A percentile compares a stretch with the other conserved stretches of the same genome.
phyloP scores from a whole-genome alignment of 2,113 vertebrate species.

The Barbus barbus region DNA sequence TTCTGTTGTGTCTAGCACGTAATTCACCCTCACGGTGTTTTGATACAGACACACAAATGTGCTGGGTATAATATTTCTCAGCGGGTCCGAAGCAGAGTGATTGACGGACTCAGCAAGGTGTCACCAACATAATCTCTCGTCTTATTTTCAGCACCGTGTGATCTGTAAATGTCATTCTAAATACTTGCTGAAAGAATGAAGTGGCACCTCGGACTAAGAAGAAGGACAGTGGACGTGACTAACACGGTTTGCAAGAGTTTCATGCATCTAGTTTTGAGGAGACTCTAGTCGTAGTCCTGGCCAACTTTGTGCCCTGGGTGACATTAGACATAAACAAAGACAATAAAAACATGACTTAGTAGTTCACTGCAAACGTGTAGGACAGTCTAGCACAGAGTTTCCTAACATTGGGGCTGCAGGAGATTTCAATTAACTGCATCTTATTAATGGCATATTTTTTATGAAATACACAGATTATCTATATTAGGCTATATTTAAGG shows the following conservation, averaged over 20 bases:
- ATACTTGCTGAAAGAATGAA: slow-evolving; percentile 28
- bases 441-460: neutral
- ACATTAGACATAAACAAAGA: neutral
- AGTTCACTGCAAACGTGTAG: neutral
- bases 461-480: neutral
- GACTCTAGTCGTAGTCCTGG: neutral
- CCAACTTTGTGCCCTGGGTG: neutral
- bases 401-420: neutral
- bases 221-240: neutral
- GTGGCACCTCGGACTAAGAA: neutral
- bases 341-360: neutral
- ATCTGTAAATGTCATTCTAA: slow-evolving; percentile 39
- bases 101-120: slow-evolving; percentile 34
- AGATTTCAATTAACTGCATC: neutral
- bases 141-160: slow-evolving; percentile 26
- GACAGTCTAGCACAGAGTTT: neutral
- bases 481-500: neutral
- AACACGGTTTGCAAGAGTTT: neutral
- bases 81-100: slow-evolving; percentile 6
- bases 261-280: neutral
- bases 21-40: slow-evolving; percentile 13
- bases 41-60: neutral
- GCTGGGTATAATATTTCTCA: slow-evolving; percentile 40
- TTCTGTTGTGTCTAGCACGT: slow-evolving; percentile 17
- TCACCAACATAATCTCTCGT: slow-evolving; percentile 34